Evolutionary conservation across 2,113 vertebrate species (phyloP), one percentile per base, ranked within the genome.

Genomic region (Lophotis ruficrista): DNA sequence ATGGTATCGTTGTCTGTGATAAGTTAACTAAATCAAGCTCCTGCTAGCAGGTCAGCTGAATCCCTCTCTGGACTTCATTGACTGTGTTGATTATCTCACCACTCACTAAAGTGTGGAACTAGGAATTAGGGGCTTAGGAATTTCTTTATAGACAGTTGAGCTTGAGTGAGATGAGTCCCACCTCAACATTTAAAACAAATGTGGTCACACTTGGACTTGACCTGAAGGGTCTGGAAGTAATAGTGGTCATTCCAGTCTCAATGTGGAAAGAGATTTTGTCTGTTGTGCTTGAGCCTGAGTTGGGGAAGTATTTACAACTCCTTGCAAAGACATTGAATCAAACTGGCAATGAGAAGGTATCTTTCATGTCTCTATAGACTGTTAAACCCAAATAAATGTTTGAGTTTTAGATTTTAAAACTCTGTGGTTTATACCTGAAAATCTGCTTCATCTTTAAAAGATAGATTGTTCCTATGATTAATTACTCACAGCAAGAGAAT

Each of bases 1-100:
- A 43, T 14, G 3, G 6, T 30, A 51, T 12, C 14, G 7, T 5
- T 56, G 14, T 6, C 19, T 62, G 27, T 45, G 54, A 30, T 12
- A 72, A 51, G 11, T 38, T 25, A n/a, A 23, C 1, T 0, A 21
- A 62, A n/a, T 15, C 31, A 20, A 54, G 6, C 2, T 9, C 7
- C 28, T 31, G 10, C 6, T 50, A 27, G 5, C 15, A 81, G 30
- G 9, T 65, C 45, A 51, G 13, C 9, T 65, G 37, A 45, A 51
- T 73, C 41, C 8, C 15, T n/a, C 25, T 37, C 66, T 62, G 48
- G 48, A 69, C 54, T n/a, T n/a, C 33, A 31, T 62, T 73, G 33
- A 20, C 24, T 14, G 1, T 69, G 21, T 43, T n/a, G 15, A 48
- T 57, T 80, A 17, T 38, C 50, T 72, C 21, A 81, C 6, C 41